Percentiles rank a stretch among this genome's conserved stretches.
Conservation (phyloP, 2,113 vertebrate genomes). For the Strigops habroptila region DNA sequence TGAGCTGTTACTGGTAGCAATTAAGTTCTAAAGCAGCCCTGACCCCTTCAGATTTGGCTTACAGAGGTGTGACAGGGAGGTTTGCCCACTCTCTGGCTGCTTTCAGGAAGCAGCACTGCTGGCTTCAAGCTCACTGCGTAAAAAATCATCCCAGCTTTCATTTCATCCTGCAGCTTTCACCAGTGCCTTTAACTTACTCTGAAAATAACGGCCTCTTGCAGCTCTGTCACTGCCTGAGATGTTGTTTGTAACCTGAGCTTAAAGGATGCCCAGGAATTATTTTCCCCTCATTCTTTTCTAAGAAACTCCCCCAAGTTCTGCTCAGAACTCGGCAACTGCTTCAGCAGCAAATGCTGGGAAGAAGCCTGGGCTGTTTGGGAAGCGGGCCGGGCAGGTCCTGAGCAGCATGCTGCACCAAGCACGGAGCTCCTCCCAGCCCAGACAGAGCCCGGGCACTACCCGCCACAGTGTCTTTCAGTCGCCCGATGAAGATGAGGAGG, state of each 20-base stretch:
- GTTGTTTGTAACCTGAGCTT: background rate
- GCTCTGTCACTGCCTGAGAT: background rate
- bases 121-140: background rate
- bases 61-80: background rate
- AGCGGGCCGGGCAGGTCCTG: slow-evolving; percentile 80
- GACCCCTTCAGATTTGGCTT: background rate
- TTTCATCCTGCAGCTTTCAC: background rate
- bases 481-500: slow-evolving; percentile 89
- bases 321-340: slow-evolving; percentile 39
- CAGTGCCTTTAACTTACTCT: background rate
- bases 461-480: slow-evolving; percentile 90
- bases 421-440: slow-evolving; percentile 84
- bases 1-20: background rate
- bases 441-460: slow-evolving; percentile 77
- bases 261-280: background rate
- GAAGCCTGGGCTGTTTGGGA: slow-evolving; percentile 82
- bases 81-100: background rate
- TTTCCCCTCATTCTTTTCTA: background rate
- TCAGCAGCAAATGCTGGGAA: slow-evolving; percentile 55
- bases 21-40: background rate
- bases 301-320: slow-evolving; percentile 60
- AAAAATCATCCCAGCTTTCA: background rate
- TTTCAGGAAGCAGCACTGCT: background rate
- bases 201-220: background rate
- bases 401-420: slow-evolving; percentile 84